Evolutionary conservation across 2,797 vertebrate genomes (phyloP), one percentile per base, ranked within the genome.

Genomic region (Sardinella longiceps): DNA sequence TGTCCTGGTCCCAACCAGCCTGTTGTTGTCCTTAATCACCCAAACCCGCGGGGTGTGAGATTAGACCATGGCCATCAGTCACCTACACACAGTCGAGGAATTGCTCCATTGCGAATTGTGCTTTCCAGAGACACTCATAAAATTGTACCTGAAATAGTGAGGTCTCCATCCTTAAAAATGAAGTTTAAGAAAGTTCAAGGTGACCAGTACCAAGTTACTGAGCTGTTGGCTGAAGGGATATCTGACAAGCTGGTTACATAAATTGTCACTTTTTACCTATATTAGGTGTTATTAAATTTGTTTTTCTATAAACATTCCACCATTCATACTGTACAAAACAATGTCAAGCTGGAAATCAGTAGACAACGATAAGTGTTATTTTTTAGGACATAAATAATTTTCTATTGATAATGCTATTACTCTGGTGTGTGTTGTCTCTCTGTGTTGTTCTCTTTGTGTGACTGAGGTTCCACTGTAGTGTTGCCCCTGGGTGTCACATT

Each of bases 21-120:
- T 0, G 97, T 99, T 86, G 97, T 99, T 25, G 97, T 99, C 81
- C 92, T 99, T 51, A 99, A 99, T 90, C 98, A 99, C 81, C 97
- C 98, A 0, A 97, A 96, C 18, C 96, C 97, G 1, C 96, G 95
- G 80, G 90, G 92, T 0, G 89, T 94, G 12, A 3, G 60, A 1
- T 87, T 87, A 39, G 87, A 48, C 7, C 20, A 18, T 0, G 82
- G 83, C 0, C 14, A 83, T 3, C 87, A 90, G 80, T 39, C 87
- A 39, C 12, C 89, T 2, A 20, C 81, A 0, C 58, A 90, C 80
- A 2, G 12, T 5, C 39, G 66, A 18, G 66, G 66, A 39, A 39
- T 74, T 6, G 66, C 66, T 18, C 66, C 66, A 37, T 33, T 74
- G 66, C 66, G 66, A 12, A 74, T 74, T 39, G 33, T 74, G 14